Base-by-base conservation (phyloP, 1,140 invertebrate genomes). In the Solenopsis fugax region DNA sequence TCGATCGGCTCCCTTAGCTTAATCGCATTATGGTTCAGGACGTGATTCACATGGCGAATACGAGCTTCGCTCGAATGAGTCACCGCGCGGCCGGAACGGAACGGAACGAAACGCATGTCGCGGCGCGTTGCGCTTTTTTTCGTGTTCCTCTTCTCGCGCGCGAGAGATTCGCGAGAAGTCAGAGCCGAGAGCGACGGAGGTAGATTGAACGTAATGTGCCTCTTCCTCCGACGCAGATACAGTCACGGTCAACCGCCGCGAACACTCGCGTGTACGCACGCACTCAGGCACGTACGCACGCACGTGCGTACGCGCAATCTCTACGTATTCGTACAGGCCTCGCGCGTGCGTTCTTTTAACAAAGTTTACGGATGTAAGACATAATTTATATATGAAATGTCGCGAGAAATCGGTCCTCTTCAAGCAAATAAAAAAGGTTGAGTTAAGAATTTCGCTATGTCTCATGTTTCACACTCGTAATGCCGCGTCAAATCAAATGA, bases 211-310 rank as follows among this genome's bases (percentile, higher is more conserved):
- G 89, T 94, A 94, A 94, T 94, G 90, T 92, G 94, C 71, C 92
- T 94, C 94, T 94, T 94, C 94, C 94, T 94, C 93, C 92, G 93
- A 94, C 92, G 93, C 91, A 94, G 89, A 93, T 93, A 94, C 92
- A 94, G 93, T 94, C 94, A 94, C 93, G 92, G 92, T 93, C 93
- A 94, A 92, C 64, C 48, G 37, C 21, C 3, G 41, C 18, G 45
- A 12, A 12, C 24, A n/a, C 50, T 2, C 18, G 34, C 48, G 60
- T 34, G 45, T 45, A 72, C 5, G 29, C 16, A 54, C 41, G 50
- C 18, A 45, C 50, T 45, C 41, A 34, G 18, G 52, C 18, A 37
- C 71, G 71, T 54, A 24, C 18, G 24, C 5, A 5, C 37, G 37
- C 5, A 37, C 5, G 5, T 5, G 41, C 7, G 41, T 41, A 41